Evolutionary conservation across 2,113 vertebrate species (phyloP).

Genomic region (Gambusia holbrooki): DNA sequence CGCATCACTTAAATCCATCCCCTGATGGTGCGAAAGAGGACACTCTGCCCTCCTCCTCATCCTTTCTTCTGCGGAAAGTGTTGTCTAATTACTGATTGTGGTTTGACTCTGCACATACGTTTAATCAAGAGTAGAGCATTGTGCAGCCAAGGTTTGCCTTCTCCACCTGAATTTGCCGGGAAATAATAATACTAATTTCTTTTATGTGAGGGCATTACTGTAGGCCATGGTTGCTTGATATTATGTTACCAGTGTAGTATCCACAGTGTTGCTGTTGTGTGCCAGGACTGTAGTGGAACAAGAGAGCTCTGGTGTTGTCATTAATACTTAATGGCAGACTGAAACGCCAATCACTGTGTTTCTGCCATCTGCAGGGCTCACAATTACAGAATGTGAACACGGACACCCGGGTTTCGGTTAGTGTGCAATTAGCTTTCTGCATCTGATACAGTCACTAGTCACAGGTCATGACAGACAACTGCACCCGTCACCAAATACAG

Average conservation of each 20-base stretch:
- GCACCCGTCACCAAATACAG: conserved; percentile 42
- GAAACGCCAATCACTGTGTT: conserved; percentile 59
- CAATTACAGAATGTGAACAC: conserved; percentile 72
- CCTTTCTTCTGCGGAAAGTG: conserved; percentile 38
- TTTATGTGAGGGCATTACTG: background rate
- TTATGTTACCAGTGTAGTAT: conserved; percentile 25
- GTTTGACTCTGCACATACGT: conserved; percentile 31
- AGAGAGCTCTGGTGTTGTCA: conserved; percentile 65
- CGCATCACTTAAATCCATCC: conserved; percentile 28
- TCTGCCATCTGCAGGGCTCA: conserved; percentile 53
- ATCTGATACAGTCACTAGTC: conserved; percentile 70
- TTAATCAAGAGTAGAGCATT: conserved; percentile 46
- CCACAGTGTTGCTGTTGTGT: conserved; percentile 24
- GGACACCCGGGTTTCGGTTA: conserved; percentile 58
- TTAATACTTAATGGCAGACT: conserved; percentile 72
- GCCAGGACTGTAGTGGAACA: conserved; percentile 55
- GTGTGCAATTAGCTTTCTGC: conserved; percentile 63
- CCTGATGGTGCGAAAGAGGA: conserved; percentile 41
- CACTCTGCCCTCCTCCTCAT: conserved; percentile 24
- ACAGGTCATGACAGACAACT: conserved; percentile 63
- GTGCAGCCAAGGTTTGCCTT: background rate
- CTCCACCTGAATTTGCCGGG: background rate
- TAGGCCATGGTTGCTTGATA: conserved; percentile 26
- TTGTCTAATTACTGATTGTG: conserved; percentile 44
- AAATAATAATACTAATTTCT: conserved; percentile 26